Evolutionary conservation across 2,113 vertebrate genomes (phyloP), one percentile per base, ranked within the genome.

Genomic region (Pachyramphus minor): DNA sequence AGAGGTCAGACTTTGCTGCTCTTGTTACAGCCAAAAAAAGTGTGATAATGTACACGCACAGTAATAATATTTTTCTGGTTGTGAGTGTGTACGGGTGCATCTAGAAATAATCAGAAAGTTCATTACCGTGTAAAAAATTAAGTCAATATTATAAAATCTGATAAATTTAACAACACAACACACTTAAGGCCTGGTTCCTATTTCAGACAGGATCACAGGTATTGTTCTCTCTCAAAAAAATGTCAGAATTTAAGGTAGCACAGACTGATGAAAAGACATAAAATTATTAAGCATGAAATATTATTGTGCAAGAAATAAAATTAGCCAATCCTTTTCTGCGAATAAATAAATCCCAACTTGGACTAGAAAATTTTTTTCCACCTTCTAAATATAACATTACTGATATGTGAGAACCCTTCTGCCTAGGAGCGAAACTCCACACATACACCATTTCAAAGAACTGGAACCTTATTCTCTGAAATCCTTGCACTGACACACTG

Each of bases 11-110:
- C 81, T 69, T 72, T 73, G 64, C 50, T 77, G 35, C 68, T 25
- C 77, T 79, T 28, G 33, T 55, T 79, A 49, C n/a, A 89, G 42
- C 30, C 21, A 41, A 63, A 79, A 81, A 59, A 76, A 37, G 4
- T 31, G 22, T 58, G 53, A 88, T 85, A 47, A 58, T 2, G 4
- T 59, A 42, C 23, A 27, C 0, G 0, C 37, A 39, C 42, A 42
- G 28, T 5, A 71, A 44, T 21, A 4, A 5, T 12, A 12, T 17
- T 85, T 79, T 93, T 64, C 66, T 87, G 53, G 56, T 60, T 78
- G 11, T n/a, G 8, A 16, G 8, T n/a, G n/a, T n/a, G 28, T 60
- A 47, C 0, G 0, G 20, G 17, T 31, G 27, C 41, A 18, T 76
- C 67, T 78, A 62, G 50, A 87, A 89, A 90, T 81, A 91, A 86